phyloP scores from a whole-genome alignment of 2,113 vertebrate species.

The Theristicus caerulescens region DNA sequence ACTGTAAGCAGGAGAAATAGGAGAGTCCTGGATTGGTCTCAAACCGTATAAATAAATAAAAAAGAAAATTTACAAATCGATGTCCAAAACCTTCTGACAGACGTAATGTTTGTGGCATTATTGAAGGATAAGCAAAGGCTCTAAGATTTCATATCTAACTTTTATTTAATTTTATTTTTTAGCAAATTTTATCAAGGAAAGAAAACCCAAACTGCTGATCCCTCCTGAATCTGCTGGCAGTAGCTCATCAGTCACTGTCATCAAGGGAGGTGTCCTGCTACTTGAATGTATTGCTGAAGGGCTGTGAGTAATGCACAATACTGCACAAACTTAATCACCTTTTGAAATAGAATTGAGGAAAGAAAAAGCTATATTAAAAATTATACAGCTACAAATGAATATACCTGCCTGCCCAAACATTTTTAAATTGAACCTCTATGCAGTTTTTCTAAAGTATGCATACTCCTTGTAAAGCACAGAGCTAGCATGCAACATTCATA shows the following conservation, averaged over 20 bases:
- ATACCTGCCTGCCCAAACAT: background rate
- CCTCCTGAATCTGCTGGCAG: constrained; percentile 76
- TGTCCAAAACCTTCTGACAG: background rate
- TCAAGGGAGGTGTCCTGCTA: constrained; percentile 86
- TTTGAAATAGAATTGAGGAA: background rate
- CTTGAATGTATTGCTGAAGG: constrained; percentile 95
- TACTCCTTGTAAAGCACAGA: background rate
- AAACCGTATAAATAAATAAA: background rate
- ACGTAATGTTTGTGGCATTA: background rate
- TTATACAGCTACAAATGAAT: background rate
- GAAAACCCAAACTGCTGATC: constrained; percentile 84
- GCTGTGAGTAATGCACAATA: constrained; percentile 83
- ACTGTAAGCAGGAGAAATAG: background rate
- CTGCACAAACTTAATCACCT: background rate
- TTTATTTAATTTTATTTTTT: background rate
- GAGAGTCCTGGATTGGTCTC: background rate
- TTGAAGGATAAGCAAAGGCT: background rate
- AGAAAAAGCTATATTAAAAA: background rate
- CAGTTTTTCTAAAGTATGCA: background rate
- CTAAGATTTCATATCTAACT: background rate
- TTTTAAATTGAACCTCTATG: background rate
- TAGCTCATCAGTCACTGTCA: constrained; percentile 73
- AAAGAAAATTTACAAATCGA: rapidly evolving
- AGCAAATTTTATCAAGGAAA: constrained; percentile 89
- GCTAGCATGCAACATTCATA: background rate